Evolutionary conservation across 2,797 vertebrate genomes (phyloP).

Genomic region (Melanogrammus aeglefinus): DNA sequence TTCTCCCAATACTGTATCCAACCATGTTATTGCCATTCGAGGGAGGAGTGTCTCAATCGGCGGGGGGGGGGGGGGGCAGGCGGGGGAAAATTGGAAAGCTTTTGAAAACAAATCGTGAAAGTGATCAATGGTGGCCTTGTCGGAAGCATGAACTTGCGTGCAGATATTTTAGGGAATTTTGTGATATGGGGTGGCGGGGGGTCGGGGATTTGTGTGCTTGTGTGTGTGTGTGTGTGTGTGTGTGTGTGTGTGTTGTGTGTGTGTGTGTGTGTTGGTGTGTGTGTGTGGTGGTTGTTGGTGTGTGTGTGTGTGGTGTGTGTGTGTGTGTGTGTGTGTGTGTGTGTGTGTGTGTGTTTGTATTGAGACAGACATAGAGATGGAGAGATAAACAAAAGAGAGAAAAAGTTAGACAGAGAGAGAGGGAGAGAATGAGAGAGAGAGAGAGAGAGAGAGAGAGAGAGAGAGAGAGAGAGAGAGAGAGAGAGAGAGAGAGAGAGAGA

Average conservation of each 20-base stretch:
- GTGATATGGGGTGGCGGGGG: slow-evolving; percentile 15
- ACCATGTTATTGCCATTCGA: not conserved
- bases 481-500: no score
- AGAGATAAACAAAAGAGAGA: not conserved
- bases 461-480: no score
- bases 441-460: no score
- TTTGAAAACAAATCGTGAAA: slow-evolving; percentile 62
- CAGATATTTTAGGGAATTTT: slow-evolving; percentile 54
- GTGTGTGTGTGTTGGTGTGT: no score
- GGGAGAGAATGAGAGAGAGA: no score
- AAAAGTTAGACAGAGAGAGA: no score
- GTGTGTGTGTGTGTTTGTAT: no score
- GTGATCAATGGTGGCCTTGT: slow-evolving; percentile 65
- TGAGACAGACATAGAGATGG: not conserved
- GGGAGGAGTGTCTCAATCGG: no score
- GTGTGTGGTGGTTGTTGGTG: no score
- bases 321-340: no score
- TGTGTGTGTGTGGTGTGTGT: no score
- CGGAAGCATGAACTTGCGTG: slow-evolving; percentile 61
- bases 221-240: slow-evolving; percentile 17
- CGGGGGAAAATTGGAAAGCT: slow-evolving; percentile 26
- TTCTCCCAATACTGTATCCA: not conserved
- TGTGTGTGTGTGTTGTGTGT: not conserved
- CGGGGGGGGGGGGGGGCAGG: not conserved
- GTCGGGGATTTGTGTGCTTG: slow-evolving; percentile 9